phyloP scores from a whole-genome alignment of 1,140 invertebrate species.

The Penaeus vannamei region DNA sequence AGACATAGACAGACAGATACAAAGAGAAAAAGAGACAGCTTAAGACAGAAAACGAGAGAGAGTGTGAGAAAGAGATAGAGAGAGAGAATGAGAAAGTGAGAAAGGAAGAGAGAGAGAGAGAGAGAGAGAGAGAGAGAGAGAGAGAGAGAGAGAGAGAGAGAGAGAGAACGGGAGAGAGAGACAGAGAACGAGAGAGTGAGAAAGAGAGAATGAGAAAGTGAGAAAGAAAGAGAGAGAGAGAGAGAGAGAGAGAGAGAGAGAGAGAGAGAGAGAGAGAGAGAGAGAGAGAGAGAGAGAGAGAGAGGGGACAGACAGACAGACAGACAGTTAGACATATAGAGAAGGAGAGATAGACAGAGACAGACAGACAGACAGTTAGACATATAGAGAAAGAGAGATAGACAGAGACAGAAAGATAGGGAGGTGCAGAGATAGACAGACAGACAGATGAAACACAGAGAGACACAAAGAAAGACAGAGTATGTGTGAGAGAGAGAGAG shows the following conservation, averaged over 20 bases:
- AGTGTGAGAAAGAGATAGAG: too few relatives aligned
- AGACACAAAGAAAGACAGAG: neutral
- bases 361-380: too few relatives aligned
- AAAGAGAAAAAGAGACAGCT: too few relatives aligned
- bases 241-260: conserved; percentile 36
- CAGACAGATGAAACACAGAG: neutral
- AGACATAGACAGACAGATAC: too few relatives aligned
- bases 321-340: too few relatives aligned
- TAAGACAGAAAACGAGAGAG: too few relatives aligned
- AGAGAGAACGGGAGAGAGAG: neutral
- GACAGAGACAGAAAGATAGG: neutral
- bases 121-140: too few relatives aligned
- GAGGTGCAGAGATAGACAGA: neutral
- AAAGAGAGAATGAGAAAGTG: conserved; percentile 13
- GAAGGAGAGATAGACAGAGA: neutral
- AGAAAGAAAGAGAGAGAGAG: conserved; percentile 30
- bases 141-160: neutral
- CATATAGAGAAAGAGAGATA: neutral
- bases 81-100: too few relatives aligned
- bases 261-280: too few relatives aligned
- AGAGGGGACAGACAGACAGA: too few relatives aligned
- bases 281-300: too few relatives aligned
- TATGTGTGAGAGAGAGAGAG: neutral
- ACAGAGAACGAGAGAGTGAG: conserved; percentile 5
- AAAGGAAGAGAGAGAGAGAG: too few relatives aligned